A percentile compares a stretch with the other conserved stretches of the same genome.
These are phyloP conservation scores for Furnarius figulus DNA, from an alignment of 2,113 vertebrate genomes.

Conservation along the genomic window DNA sequence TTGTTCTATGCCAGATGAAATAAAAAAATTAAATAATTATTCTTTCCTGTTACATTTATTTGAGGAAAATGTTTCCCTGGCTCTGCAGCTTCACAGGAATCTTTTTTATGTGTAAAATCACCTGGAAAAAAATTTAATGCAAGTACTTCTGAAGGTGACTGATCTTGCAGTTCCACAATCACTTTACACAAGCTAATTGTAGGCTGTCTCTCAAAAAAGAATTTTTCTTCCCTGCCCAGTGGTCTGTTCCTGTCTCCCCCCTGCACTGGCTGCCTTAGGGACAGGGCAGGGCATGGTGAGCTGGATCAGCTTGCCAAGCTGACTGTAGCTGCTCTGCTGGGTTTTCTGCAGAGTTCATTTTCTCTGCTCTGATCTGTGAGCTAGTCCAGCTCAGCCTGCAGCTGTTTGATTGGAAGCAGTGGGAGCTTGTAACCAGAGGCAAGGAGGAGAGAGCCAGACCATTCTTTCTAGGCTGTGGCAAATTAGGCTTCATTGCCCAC, in stretches of 20 bases:
- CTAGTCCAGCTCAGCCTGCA: background rate
- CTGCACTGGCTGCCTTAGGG: background rate
- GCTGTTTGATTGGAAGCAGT: background rate
- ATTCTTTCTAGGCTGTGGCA: fast-evolving
- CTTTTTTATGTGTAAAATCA: background rate
- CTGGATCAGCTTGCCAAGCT: background rate
- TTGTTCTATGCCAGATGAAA: background rate
- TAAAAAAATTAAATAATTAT: background rate
- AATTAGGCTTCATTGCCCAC: background rate
- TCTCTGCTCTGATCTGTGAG: background rate
- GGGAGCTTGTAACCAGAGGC: background rate
- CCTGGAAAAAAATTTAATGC: background rate
- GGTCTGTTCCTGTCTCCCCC: background rate
- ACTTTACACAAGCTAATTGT: background rate
- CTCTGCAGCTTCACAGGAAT: background rate
- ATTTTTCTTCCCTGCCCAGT: background rate
- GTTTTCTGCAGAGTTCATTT: background rate
- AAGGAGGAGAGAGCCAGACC: background rate
- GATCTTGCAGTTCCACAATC: background rate
- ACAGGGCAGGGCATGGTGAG: background rate
- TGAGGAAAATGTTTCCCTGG: background rate
- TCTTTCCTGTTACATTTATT: background rate
- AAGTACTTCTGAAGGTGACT: background rate
- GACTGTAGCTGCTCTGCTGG: background rate
- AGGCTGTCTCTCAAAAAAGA: fast-evolving